These are phyloP conservation scores for Xiphydria camelus DNA, from an alignment of 2,888 invertebrate genomes.

Conservation along the genomic window DNA sequence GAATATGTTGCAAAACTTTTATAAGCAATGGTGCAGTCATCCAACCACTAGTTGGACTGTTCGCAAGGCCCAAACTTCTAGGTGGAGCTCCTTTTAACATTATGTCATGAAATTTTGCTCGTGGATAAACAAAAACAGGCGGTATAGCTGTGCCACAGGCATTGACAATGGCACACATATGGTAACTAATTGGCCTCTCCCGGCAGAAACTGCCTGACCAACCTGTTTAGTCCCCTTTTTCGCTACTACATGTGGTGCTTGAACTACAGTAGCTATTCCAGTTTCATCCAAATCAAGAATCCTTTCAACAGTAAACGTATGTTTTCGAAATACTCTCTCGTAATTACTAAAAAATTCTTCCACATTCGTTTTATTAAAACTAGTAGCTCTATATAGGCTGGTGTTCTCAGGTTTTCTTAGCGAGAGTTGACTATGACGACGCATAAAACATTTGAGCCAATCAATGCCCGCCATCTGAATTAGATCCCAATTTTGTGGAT, in stretches of 20 bases:
- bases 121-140: constrained; percentile 32
- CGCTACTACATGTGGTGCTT: constrained; percentile 26
- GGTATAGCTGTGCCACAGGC: constrained; percentile 31
- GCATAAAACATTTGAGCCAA: constrained; percentile 23
- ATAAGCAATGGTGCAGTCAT: constrained; percentile 38
- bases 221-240: constrained; percentile 25
- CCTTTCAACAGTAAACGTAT: constrained; percentile 20
- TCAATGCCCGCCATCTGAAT: constrained; percentile 18
- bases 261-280: constrained; percentile 32
- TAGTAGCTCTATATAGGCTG: constrained; percentile 19
- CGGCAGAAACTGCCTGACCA: constrained; percentile 25
- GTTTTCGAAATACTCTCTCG: no score
- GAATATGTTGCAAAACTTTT: constrained; percentile 32
- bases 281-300: constrained; percentile 39
- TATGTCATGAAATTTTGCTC: constrained; percentile 26
- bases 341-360: no score
- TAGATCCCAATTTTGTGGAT: no score
- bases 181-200: constrained; percentile 28
- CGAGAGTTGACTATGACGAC: constrained; percentile 12
- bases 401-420: constrained; percentile 29
- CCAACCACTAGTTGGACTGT: constrained; percentile 37
- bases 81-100: constrained; percentile 25
- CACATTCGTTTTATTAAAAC: constrained; percentile 17
- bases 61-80: constrained; percentile 32
- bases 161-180: constrained; percentile 31